A percentile compares a stretch with the other conserved stretches of the same genome.
Evolutionary conservation across 2,888 invertebrate species (phyloP).

Genomic region (Rotaria socialis): DNA sequence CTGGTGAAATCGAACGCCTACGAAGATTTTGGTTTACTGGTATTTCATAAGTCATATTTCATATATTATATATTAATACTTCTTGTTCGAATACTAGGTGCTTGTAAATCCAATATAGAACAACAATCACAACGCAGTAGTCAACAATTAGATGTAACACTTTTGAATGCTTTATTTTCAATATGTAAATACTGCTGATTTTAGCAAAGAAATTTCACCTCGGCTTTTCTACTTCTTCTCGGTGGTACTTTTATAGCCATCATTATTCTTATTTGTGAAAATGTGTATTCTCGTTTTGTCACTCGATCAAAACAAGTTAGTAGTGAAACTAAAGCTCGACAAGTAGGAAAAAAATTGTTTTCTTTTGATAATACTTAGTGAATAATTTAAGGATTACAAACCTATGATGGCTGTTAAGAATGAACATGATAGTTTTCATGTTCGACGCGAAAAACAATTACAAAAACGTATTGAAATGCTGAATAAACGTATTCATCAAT

Average conservation of each 20-base stretch:
- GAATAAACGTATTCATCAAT: background rate
- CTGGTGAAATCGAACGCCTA: conserved; percentile 78
- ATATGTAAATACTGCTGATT: background rate
- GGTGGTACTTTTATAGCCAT: background rate
- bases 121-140: background rate
- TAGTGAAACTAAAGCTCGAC: background rate
- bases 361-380: background rate
- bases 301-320: background rate
- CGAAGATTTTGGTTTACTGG: conserved; percentile 91
- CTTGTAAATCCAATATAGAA: background rate
- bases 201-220: background rate
- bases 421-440: too few relatives aligned
- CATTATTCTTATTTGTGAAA: background rate
- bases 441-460: background rate
- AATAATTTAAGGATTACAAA: background rate
- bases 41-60: conserved; percentile 59
- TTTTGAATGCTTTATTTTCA: background rate
- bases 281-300: background rate
- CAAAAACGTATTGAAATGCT: background rate
- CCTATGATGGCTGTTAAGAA: background rate
- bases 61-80: background rate
- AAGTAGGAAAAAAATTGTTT: background rate
- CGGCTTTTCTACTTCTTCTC: background rate
- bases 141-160: background rate
- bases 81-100: background rate